Conservation (phyloP, 2,797 vertebrate species). For the Tapera naevia region DNA sequence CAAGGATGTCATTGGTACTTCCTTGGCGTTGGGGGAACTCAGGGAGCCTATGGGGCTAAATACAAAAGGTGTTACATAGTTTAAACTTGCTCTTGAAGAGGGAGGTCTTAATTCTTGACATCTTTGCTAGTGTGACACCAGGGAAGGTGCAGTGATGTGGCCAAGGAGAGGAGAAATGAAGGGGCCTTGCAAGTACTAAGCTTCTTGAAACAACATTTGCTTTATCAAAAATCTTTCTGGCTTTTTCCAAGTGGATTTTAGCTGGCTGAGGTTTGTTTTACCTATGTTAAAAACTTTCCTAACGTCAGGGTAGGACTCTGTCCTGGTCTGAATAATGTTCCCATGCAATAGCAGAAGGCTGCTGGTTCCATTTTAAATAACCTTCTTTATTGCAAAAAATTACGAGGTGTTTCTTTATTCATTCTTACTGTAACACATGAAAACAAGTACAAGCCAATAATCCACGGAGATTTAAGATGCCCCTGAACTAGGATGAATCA, state of each 20-base stretch:
- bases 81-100: background rate
- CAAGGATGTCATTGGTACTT: background rate
- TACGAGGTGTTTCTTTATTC: background rate
- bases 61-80: background rate
- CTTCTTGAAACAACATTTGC: background rate
- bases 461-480: background rate
- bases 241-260: background rate
- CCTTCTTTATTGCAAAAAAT: background rate
- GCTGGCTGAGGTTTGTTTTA: background rate
- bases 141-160: background rate
- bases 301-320: background rate
- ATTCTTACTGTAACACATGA: background rate
- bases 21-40: background rate
- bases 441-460: background rate
- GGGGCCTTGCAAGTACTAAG: background rate
- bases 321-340: background rate
- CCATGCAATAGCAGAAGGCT: background rate
- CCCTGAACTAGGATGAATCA: background rate
- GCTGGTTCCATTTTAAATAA: background rate
- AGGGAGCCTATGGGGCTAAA: background rate
- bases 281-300: background rate
- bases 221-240: background rate
- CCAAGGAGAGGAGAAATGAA: background rate
- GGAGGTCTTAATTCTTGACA: background rate
- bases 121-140: background rate